Evolutionary conservation across 2,797 vertebrate species (phyloP).

Genomic region (Leontopithecus rosalia): DNA sequence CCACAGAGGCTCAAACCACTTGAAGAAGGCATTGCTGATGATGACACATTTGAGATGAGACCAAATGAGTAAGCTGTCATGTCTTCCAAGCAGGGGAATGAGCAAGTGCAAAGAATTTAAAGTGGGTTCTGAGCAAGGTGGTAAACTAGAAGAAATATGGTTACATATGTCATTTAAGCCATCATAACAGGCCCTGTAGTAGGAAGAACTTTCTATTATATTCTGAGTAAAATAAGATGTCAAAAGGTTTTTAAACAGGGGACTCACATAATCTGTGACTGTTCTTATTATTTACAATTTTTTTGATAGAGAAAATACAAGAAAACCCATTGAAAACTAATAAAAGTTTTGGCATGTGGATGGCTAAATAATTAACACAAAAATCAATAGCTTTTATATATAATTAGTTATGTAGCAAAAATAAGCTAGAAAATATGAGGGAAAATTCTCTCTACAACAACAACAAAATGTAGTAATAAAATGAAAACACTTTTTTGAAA

Average conservation of each 20-base stretch:
- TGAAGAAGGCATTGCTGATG: not conserved
- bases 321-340: constrained; percentile 12
- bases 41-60: not conserved
- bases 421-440: not conserved
- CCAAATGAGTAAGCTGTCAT: not conserved
- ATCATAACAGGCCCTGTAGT: not conserved
- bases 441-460: not conserved
- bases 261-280: not conserved
- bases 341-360: not conserved
- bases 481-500: not conserved
- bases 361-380: not conserved
- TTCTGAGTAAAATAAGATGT: not conserved
- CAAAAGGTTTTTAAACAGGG: not conserved
- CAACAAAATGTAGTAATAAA: not conserved
- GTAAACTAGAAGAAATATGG: not conserved
- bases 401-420: not conserved
- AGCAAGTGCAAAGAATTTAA: not conserved
- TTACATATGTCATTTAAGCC: not conserved
- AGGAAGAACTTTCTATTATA: not conserved
- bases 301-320: not conserved
- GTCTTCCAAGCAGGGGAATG: not conserved
- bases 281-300: not conserved
- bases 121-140: not conserved
- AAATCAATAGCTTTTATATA: not conserved
- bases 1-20: not conserved